Evolutionary conservation across 2,797 vertebrate species (phyloP).

Genomic region (Micropoecilia bifurca): DNA sequence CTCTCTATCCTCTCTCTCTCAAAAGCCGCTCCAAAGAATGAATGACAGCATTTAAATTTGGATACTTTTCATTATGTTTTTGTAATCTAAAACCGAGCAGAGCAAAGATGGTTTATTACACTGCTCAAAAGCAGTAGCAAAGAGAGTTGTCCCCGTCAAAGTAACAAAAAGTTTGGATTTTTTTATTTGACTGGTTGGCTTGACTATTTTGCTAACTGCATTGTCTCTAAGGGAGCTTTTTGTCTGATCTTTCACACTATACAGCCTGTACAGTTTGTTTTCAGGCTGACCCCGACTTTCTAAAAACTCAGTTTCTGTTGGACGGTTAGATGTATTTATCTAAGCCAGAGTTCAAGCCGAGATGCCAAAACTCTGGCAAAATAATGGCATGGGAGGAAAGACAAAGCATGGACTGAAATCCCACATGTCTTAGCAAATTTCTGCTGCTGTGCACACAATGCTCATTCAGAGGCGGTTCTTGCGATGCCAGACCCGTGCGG

Average conservation of each 20-base stretch:
- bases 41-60: not conserved
- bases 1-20: not conserved
- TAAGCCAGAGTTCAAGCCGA: not conserved
- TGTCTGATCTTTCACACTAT: not conserved
- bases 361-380: not conserved
- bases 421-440: not conserved
- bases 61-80: not conserved
- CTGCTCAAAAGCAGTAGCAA: not conserved
- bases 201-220: not conserved
- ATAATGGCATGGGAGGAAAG: not conserved
- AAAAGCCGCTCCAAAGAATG: not conserved
- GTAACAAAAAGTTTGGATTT: not conserved
- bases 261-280: not conserved
- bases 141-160: not conserved
- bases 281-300: not conserved
- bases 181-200: not conserved
- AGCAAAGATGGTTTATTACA: not conserved
- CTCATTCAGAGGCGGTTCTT: not conserved
- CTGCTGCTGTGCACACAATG: not conserved
- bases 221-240: not conserved
- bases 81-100: not conserved
- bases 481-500: not conserved
- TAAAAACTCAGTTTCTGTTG: not conserved
- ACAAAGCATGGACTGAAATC: not conserved
- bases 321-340: not conserved